Percentiles rank a stretch among this genome's conserved stretches.
Conservation (phyloP, 2,113 vertebrate species). For the Rhabdomys dilectus region DNA sequence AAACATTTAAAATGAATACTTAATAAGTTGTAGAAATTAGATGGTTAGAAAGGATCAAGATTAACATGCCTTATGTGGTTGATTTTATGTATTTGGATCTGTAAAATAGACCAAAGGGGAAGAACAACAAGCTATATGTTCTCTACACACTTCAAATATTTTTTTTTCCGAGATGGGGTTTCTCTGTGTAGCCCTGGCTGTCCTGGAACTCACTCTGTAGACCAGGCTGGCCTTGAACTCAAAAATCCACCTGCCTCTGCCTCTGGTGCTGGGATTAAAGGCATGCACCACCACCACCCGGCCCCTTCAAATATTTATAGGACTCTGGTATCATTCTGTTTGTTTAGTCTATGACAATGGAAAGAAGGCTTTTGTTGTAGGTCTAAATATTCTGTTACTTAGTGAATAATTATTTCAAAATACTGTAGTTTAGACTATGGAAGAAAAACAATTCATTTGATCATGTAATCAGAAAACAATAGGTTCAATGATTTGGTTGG, state of each 20-base stretch:
- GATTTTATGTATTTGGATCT: not conserved
- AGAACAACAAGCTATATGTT: not conserved
- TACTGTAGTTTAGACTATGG: not conserved
- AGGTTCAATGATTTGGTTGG: not conserved
- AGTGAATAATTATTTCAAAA: constrained; percentile 8
- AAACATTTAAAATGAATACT: not conserved
- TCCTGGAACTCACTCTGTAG: too few species aligned
- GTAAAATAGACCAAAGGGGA: not conserved
- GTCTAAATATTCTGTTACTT: not conserved
- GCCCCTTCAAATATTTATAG: not conserved
- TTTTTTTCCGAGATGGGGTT: too few species aligned
- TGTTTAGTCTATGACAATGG: not conserved
- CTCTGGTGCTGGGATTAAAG: too few species aligned
- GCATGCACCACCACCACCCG: too few species aligned
- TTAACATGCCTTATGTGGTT: not conserved
- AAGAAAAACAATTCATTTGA: not conserved
- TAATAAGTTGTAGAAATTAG: not conserved
- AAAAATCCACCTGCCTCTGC: too few species aligned
- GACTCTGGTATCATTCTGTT: not conserved
- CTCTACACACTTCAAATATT: not conserved
- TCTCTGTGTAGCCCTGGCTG: too few species aligned
- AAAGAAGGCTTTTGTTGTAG: not conserved
- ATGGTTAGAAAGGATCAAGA: not conserved
- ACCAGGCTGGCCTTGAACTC: too few species aligned
- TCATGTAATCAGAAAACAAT: not conserved